A percentile compares a stretch with the other conserved stretches of the same genome.
phyloP scores from a whole-genome alignment of 2,113 vertebrate species.

The Felis catus region DNA sequence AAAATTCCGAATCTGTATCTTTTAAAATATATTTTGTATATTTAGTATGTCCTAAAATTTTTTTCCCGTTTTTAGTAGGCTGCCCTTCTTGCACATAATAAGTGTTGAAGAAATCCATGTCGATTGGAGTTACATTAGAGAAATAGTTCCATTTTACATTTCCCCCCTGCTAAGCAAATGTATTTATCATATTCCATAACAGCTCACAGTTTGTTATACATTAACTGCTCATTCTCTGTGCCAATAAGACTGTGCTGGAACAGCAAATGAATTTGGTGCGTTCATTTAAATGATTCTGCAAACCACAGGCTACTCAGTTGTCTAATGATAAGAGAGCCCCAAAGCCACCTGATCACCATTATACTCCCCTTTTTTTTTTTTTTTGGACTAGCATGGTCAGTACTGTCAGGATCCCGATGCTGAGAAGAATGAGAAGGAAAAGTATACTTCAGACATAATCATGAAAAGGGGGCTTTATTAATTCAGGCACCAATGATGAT shows the following conservation, averaged over 20 bases:
- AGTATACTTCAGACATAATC: slow-evolving; percentile 71
- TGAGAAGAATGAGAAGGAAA: slow-evolving; percentile 73
- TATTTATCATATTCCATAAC: slow-evolving; percentile 56
- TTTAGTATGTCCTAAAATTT: background rate
- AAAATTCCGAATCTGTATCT: background rate
- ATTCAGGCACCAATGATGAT: slow-evolving; percentile 78
- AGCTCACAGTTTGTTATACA: slow-evolving; percentile 70
- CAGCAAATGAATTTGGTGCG: slow-evolving; percentile 75
- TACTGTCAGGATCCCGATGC: slow-evolving; percentile 72
- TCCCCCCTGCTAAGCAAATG: background rate
- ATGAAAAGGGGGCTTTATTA: slow-evolving; percentile 76
- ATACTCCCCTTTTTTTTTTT: slow-evolving; percentile 70
- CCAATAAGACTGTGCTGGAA: slow-evolving; percentile 78
- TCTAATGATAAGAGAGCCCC: slow-evolving; percentile 78
- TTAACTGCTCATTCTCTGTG: slow-evolving; percentile 52
- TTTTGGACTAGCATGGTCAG: slow-evolving; percentile 68
- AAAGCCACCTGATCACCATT: slow-evolving; percentile 86
- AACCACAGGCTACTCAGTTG: slow-evolving; percentile 76
- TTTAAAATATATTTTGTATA: slow-evolving; percentile 13
- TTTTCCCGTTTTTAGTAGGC: background rate
- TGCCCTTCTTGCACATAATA: slow-evolving; percentile 5
- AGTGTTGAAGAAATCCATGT: slow-evolving; percentile 51
- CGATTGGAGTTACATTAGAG: slow-evolving; percentile 16
- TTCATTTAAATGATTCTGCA: slow-evolving; percentile 76
- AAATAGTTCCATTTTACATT: background rate